Evolutionary conservation across 2,797 vertebrate genomes (phyloP), one percentile per base, ranked within the genome.

Genomic region (Hypotaenidia philippensis): DNA sequence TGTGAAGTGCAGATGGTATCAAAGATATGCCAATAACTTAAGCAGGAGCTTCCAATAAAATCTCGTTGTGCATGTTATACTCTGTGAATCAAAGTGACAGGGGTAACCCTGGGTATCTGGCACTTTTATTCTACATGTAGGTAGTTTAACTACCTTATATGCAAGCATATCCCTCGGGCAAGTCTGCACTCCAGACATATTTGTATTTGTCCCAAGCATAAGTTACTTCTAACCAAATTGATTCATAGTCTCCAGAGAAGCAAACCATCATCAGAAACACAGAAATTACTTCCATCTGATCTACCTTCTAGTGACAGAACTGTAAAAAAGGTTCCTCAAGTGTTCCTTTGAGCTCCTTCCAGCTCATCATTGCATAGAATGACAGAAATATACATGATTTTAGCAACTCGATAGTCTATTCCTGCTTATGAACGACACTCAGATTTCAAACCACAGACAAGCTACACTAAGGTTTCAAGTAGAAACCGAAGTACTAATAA

Each of bases 1-100:
- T 14, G 27, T 40, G 63, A 88, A 82, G 80, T 70, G 69, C 87
- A 95, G 91, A 94, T 91, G 79, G 79, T 81, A 75, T 52, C 86
- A 94, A 63, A 90, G 86, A 93, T 38, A 55, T 9, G 59, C 83
- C 94, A 94, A n/a, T 89, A 95, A 87, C 40, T 90, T 84, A 55
- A 88, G 77, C 77, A 82, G 59, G 22, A 90, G 63, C 23, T 63
- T 82, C 59, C 88, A 87, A 38, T 84, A 88, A 93, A 86, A 76
- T 22, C 83, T 65, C 55, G n/a, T 31, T 60, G 55, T 34, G 47
- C 45, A 26, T 31, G 10, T 47, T 63, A 10, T 8, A 76, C 8
- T 70, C 44, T 5, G 56, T 55, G 93, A 93, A 84, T 79, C 90
- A 69, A 40, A 79, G 66, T 11, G 45, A 88, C 45, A 57, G 7